A percentile compares a stretch with the other conserved stretches of the same genome.
These are phyloP conservation scores for Chalcis sispes DNA, from an alignment of 2,888 invertebrate genomes.

Conservation along the genomic window DNA sequence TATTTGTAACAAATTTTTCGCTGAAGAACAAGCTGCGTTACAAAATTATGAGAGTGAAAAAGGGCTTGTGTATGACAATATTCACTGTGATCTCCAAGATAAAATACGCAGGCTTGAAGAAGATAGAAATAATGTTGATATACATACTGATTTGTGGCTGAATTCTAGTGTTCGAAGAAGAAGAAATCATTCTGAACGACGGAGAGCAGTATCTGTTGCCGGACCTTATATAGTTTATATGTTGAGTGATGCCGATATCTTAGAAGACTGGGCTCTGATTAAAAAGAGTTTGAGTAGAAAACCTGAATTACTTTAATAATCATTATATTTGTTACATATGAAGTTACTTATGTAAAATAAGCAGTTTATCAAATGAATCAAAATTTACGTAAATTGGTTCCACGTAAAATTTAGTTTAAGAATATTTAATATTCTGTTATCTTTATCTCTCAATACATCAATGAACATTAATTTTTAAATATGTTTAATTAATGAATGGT, in stretches of 20 bases:
- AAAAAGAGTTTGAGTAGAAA: conserved; percentile 80
- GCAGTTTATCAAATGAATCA: no score
- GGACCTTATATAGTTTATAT: conserved; percentile 97
- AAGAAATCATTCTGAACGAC: conserved; percentile 76
- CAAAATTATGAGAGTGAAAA: conserved; percentile 97
- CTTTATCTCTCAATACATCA: no score
- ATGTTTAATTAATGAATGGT: no score
- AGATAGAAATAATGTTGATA: conserved; percentile 94
- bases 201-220: conserved; percentile 87
- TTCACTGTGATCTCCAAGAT: conserved; percentile 92
- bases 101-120: conserved; percentile 95
- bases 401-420: no score
- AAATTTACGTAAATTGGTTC: no score
- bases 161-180: conserved; percentile 71
- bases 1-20: conserved; percentile 89
- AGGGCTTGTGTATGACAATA: conserved; percentile 87
- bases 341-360: no score
- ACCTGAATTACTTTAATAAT: conserved; percentile 65
- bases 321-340: no score
- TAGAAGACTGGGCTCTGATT: conserved; percentile 96
- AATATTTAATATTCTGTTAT: no score
- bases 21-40: conserved; percentile 91
- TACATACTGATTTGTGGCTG: conserved; percentile 80
- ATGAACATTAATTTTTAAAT: no score
- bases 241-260: conserved; percentile 93